A percentile compares a stretch with the other conserved stretches of the same genome.
phyloP scores from a whole-genome alignment of 2,888 invertebrate genomes.

The Drosophila demipolita region DNA sequence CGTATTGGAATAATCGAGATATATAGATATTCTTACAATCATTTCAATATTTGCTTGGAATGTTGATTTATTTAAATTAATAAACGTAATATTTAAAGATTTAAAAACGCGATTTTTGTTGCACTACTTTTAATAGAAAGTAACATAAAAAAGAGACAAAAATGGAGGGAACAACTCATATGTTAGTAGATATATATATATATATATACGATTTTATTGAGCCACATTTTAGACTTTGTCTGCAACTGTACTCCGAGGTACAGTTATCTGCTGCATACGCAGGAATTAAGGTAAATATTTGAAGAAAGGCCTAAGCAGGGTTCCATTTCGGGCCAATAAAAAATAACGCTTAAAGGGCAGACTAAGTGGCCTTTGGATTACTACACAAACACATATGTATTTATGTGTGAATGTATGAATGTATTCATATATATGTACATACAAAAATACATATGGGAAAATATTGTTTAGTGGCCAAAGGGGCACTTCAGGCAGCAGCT shows the following conservation, averaged over 20 bases:
- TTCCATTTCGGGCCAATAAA: constrained; percentile 48
- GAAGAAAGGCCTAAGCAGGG: neutral
- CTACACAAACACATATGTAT: constrained; percentile 1
- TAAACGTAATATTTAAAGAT: neutral
- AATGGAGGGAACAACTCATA: neutral
- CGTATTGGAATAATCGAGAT: neutral
- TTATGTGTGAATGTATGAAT: neutral
- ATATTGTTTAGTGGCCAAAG: constrained; percentile 48
- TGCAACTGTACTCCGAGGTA: constrained; percentile 17
- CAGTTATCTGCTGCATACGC: constrained; percentile 12
- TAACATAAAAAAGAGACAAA: too few relatives aligned
- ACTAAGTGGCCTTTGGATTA: constrained; percentile 55
- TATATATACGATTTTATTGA: neutral
- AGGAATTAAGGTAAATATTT: constrained; percentile 20
- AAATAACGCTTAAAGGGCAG: constrained; percentile 49
- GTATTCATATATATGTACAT: neutral
- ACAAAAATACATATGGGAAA: constrained; percentile 4
- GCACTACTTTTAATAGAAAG: too few relatives aligned
- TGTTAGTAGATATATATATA: too few relatives aligned
- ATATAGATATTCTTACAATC: neutral
- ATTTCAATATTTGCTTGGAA: neutral
- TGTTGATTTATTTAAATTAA: neutral
- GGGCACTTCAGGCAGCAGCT: constrained; percentile 55
- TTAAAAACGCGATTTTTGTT: too few relatives aligned
- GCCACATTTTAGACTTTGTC: constrained; percentile 13